Base-by-base conservation (phyloP, 1,140 invertebrate genomes). In the Sogatella furcifera region DNA sequence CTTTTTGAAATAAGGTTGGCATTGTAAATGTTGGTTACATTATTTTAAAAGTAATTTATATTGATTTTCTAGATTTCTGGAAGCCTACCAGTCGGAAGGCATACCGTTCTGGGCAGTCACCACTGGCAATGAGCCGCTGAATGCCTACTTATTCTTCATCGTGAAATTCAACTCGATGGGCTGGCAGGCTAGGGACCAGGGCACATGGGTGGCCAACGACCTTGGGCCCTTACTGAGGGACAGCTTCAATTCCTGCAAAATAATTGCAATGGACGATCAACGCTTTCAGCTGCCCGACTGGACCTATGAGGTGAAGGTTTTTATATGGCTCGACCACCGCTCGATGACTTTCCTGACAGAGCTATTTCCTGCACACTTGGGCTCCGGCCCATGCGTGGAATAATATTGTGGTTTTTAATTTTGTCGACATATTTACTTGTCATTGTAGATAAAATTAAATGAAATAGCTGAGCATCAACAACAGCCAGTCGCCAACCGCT, bases 111-210 rank as follows among this genome's bases (percentile, higher is more conserved):
- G 82, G 84, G 78, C 71, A 1, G 74, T 85, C 14, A 79, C 82
- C 3, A 82, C 81, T 0, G 82, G 82, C 3, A 85, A 85, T 52
- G 83, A 85, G 62, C 83, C 84, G 0, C 59, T 74, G 0, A 76
- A 80, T 52, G 80, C 78, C 1, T 62, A 65, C 22, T 66, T 78
- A 49, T 66, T 71, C 2, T 67, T 79, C 1, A 13, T 49, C 17
- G 73, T 83, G 5, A 68, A 70, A 0, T 85, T 89, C 62, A 85
- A 91, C 69, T 77, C 79, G 19, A 81, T 94, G 73, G 85, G 80
- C 2, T 93, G 91, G 83, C 79, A 76, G 1, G 76, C 87, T 1
- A 67, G 74, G 22, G 69, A 69, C 52, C 74, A 83, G 69, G 74
- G 77, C 3, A 72, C 78, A 52, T 91, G 87, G 79, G 70, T 89